Base-by-base conservation (phyloP, 2,797 vertebrate species). In the Mycteria americana region DNA sequence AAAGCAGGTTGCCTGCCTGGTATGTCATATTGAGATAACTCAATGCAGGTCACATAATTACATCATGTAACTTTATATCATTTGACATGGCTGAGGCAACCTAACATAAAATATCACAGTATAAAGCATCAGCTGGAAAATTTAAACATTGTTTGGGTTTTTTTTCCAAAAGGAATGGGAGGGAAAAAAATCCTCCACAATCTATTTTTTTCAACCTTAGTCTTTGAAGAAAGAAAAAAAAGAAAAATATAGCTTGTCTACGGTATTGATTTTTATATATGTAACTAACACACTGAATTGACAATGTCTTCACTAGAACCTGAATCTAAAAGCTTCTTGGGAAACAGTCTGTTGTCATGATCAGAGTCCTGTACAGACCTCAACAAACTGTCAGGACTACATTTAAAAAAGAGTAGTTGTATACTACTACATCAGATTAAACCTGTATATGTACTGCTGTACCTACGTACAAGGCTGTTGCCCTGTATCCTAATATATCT, bases 91-190 rank as follows among this genome's bases (percentile, higher is more conserved):
- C 70, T 97, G 93, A 97, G 83, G 78, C 84, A 97, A 95, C 53
- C 59, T 89, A 94, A 97, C 92, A 96, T 93, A 96, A 97, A 97
- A 97, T 95, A 97, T 86, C 90, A 95, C 87, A 90, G 63, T 87
- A 85, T 81, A 96, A 97, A 92, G 86, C 89, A 95, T 89, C 94
- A 92, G 68, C 75, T 97, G 94, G 96, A 98, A 97, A 97, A 97
- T 97, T 96, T 97, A 97, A 97, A 96, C 95, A 96, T 94, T 96
- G 79, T 12, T 50, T 24, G 18, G 43, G 43, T 22, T 31, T 25
- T 43, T 31, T 41, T 21, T 56, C 5, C 2, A 12, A 37, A 88
- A 60, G 17, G 6, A 84, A 68, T 22, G 6, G 8, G 10, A 80
- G 43, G 39, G 1, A 4, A 87, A 92, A 89, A 95, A 87, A 64